phyloP scores from a whole-genome alignment of 2,113 vertebrate genomes.

The Chrysochloris asiatica region DNA sequence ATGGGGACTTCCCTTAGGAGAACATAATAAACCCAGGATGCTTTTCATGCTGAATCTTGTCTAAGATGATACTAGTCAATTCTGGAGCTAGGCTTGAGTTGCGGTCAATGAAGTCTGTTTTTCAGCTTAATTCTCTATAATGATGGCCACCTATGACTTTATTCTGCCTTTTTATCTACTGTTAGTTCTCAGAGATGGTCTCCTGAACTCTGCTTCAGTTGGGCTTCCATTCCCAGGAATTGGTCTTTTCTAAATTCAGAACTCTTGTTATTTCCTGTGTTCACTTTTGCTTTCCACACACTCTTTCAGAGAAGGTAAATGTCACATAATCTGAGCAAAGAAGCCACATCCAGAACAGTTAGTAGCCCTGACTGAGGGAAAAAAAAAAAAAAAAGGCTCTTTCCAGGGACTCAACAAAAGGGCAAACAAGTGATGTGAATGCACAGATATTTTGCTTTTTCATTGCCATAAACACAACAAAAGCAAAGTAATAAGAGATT shows the following conservation, averaged over 20 bases:
- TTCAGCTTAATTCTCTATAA: no score
- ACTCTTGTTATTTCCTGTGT: background rate
- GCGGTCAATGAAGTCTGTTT: no score
- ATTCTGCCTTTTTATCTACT: background rate
- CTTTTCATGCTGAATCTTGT: background rate
- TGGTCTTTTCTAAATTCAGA: background rate
- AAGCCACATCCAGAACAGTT: background rate
- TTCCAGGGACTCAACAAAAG: background rate
- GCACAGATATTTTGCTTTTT: background rate
- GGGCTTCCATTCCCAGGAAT: background rate
- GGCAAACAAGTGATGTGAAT: background rate
- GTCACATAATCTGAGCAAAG: background rate
- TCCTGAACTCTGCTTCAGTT: background rate
- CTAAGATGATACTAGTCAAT: no score
- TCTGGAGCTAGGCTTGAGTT: no score
- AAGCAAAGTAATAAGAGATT: background rate
- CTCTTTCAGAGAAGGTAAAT: constrained; percentile 33
- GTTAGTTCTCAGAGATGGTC: background rate
- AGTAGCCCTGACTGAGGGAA: background rate
- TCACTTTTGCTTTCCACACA: background rate
- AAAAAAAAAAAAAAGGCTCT: background rate
- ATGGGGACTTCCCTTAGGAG: background rate
- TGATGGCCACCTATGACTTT: background rate
- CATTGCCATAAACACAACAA: background rate
- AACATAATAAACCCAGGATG: background rate